Percentiles rank a stretch among this genome's conserved stretches.
phyloP scores from a whole-genome alignment of 2,888 invertebrate species.

The Alloplasta piceator region DNA sequence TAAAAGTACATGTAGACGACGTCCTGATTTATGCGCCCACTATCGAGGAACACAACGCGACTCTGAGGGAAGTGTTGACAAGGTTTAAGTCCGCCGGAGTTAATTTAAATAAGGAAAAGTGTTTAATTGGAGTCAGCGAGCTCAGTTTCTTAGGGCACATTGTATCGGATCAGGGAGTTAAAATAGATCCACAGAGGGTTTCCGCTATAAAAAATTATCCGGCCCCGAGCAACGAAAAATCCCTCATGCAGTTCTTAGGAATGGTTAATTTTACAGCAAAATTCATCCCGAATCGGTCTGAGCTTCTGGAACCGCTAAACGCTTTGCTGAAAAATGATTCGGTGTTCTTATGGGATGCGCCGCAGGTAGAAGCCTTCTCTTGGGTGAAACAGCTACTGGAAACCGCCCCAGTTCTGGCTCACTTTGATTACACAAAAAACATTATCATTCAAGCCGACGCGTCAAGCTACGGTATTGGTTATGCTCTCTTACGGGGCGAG shows the following conservation, averaged over 20 bases:
- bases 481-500: constrained; percentile 69
- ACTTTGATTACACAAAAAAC: constrained; percentile 70
- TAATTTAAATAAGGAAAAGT: constrained; percentile 72
- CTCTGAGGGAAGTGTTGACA: constrained; percentile 63
- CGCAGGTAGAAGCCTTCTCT: constrained; percentile 61
- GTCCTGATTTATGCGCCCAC: constrained; percentile 68
- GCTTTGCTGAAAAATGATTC: constrained; percentile 67
- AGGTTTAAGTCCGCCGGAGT: constrained; percentile 64
- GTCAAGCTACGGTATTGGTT: constrained; percentile 74
- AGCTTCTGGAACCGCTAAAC: constrained; percentile 11
- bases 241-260: too few relatives aligned
- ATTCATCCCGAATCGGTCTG: too few relatives aligned
- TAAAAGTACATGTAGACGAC: constrained; percentile 69
- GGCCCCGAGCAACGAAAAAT: too few relatives aligned
- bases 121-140: constrained; percentile 64
- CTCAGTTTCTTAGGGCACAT: constrained; percentile 70
- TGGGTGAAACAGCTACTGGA: too few relatives aligned
- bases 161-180: constrained; percentile 61
- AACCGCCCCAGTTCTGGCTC: constrained; percentile 74
- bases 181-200: constrained; percentile 57
- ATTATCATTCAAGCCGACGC: constrained; percentile 71
- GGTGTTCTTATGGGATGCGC: constrained; percentile 61
- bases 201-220: background rate
- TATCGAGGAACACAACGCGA: constrained; percentile 64
- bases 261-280: too few relatives aligned